Conservation (phyloP, 2,888 invertebrate genomes). For the Xanthia togata region DNA sequence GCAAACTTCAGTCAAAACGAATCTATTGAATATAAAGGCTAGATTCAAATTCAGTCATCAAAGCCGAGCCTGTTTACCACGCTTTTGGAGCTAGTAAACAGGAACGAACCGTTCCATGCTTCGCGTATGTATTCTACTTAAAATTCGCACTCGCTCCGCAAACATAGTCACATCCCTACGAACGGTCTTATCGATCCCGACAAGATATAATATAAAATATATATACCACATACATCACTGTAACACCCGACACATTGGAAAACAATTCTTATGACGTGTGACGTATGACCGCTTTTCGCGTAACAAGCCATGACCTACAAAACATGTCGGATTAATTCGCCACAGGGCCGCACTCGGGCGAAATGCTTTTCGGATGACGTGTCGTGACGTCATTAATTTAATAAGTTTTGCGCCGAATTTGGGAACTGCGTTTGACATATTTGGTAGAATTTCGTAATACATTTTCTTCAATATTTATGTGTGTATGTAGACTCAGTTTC, state of each 20-base stretch:
- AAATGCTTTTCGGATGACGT: constrained; percentile 71
- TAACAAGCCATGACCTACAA: constrained; percentile 80
- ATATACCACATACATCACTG: constrained; percentile 71
- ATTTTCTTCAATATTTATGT: constrained; percentile 31
- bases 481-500: constrained; percentile 19
- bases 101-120: constrained; percentile 4
- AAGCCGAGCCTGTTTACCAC: not conserved
- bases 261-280: constrained; percentile 71
- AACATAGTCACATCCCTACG: constrained; percentile 65
- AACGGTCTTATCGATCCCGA: constrained; percentile 77
- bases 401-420: constrained; percentile 59
- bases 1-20: constrained; percentile 8
- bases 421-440: constrained; percentile 52
- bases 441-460: constrained; percentile 36
- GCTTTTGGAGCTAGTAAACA: constrained; percentile 22
- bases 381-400: constrained; percentile 75
- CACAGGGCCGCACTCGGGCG: constrained; percentile 77
- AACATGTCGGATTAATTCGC: constrained; percentile 82
- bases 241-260: constrained; percentile 66
- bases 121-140: constrained; percentile 34
- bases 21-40: constrained; percentile 28
- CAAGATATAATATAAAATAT: constrained; percentile 69
- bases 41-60: constrained; percentile 26
- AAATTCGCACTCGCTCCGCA: constrained; percentile 60
- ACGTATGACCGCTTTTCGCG: constrained; percentile 74